Evolutionary conservation across 2,113 vertebrate species (phyloP), one percentile per base, ranked within the genome.

Genomic region (Baryphthengus martii): DNA sequence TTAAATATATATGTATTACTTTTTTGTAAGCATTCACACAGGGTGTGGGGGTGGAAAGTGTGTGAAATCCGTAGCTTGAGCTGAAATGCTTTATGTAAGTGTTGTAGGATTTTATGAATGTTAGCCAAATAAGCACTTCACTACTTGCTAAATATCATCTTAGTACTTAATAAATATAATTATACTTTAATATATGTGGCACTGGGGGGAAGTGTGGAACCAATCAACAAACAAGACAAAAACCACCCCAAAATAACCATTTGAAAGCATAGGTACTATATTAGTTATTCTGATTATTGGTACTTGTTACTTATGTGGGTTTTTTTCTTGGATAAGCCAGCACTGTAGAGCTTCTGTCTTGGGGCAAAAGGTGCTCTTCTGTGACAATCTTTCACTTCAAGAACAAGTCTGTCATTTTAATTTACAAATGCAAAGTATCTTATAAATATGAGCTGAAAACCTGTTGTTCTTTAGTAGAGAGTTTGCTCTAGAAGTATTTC

Each of bases 61-160:
- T 78, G 37, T 92, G 74, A 91, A 93, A 62, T 92, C 7, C 5
- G 44, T 67, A 45, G 44, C 37, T 65, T 47, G 74, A 74, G 47
- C n/a, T 83, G 52, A 85, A 73, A 88, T 77, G 31, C 76, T 17
- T 80, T 68, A 20, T 4, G 31, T 45, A 89, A 82, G 65, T 24
- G 6, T 63, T 84, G 29, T 71, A 47, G n/a, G 65, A n/a, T 84
- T 91, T 92, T 68, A 40, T 39, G 61, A 49, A 73, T 70, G 25
- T 61, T 66, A 84, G 53, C 73, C 63, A 90, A 31, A 72, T 79
- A 61, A 83, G 16, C 42, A 59, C 9, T 40, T 58, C 20, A 25
- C 49, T 78, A 13, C n/a, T 89, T 88, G 40, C 40, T 81, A 73
- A 80, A 53, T 70, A 56, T 68, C 2, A 50, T 77, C 80, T 88